phyloP scores from a whole-genome alignment of 2,113 vertebrate species.

The Psittacula cyanocephala region DNA sequence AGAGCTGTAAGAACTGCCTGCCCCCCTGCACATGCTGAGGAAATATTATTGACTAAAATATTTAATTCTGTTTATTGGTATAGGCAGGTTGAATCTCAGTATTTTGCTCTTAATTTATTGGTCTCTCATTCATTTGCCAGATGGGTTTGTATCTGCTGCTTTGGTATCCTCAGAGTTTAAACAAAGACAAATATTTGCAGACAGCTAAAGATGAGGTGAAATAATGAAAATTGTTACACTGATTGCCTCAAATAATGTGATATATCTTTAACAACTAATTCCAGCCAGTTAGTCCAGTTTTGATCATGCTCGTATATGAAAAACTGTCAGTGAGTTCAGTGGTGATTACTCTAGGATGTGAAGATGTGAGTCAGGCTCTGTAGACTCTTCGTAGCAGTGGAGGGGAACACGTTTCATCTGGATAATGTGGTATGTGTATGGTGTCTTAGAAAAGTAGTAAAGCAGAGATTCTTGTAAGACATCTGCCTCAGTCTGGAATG shows the following conservation, averaged over 20 bases:
- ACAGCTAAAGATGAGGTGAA: neutral
- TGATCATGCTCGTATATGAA: accelerated
- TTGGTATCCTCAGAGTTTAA: neutral
- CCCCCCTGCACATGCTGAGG: neutral
- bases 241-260: neutral
- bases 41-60: neutral
- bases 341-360: neutral
- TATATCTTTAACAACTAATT: neutral
- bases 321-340: neutral
- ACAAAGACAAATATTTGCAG: neutral
- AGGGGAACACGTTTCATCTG: neutral
- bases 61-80: neutral
- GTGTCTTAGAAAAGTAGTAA: neutral
- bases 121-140: accelerated
- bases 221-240: neutral
- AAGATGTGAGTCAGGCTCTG: too few species aligned
- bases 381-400: neutral
- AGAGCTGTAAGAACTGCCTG: neutral
- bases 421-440: neutral
- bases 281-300: neutral
- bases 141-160: neutral
- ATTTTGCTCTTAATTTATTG: neutral
- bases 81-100: neutral
- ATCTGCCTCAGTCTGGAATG: neutral
- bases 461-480: neutral